Evolutionary conservation across 2,113 vertebrate species (phyloP).

Genomic region (Taxidea taxus): DNA sequence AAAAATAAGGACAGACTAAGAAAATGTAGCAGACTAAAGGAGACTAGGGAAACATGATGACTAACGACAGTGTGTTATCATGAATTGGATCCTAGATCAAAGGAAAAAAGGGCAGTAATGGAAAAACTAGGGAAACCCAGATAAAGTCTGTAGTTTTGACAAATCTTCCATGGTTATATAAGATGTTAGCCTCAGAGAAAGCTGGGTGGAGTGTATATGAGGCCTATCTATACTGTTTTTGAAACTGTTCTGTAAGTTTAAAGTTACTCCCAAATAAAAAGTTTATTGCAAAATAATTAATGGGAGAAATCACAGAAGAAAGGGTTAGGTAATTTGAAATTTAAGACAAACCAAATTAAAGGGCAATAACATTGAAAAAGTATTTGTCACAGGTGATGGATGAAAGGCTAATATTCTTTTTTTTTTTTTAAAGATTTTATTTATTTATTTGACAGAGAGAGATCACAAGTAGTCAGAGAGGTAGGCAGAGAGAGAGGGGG

Average conservation of each 20-base stretch:
- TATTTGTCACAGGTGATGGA: slow-evolving; percentile 6
- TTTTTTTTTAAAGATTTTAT: no score
- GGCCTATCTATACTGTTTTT: neutral
- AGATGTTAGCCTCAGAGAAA: neutral
- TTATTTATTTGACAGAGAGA: no score
- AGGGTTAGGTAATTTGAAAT: neutral
- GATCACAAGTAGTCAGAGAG: no score
- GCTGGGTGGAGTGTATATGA: neutral
- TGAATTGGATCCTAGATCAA: neutral
- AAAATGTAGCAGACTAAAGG: neutral
- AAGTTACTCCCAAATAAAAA: slow-evolving; percentile 6
- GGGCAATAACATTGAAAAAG: neutral
- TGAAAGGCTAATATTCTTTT: neutral
- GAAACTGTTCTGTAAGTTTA: slow-evolving; percentile 34
- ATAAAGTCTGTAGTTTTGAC: neutral
- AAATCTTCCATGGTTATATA: neutral
- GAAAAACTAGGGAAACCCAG: neutral
- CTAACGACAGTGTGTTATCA: neutral
- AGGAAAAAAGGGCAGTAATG: neutral
- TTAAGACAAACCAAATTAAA: neutral
- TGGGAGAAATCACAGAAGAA: neutral
- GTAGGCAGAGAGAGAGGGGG: no score
- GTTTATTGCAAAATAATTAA: neutral
- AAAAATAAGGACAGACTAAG: neutral
- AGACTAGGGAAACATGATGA: neutral